A percentile compares a stretch with the other conserved stretches of the same genome.
phyloP scores from a whole-genome alignment of 2,888 invertebrate genomes.

The Netelia virgata region DNA sequence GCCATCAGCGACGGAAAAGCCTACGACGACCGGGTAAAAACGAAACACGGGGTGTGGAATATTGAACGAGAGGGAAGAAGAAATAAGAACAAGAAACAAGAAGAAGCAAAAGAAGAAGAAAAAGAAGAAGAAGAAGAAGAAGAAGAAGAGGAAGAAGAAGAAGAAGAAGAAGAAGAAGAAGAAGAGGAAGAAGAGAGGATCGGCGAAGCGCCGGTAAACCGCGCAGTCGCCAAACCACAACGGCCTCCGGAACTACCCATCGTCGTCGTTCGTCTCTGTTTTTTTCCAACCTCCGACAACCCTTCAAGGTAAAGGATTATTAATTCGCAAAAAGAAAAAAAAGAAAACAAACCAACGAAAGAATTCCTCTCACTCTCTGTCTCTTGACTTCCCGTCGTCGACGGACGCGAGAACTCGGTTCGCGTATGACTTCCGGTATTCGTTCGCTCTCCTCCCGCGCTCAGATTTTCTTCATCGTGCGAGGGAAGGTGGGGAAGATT shows the following conservation, averaged over 20 bases:
- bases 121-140: slow-evolving; percentile 33
- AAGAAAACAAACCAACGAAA: not conserved
- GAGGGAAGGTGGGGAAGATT: not conserved
- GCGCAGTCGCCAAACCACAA: slow-evolving; percentile 82
- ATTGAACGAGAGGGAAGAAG: not conserved
- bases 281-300: slow-evolving; percentile 74
- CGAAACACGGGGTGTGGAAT: slow-evolving; percentile 24
- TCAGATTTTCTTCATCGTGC: not conserved
- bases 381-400: not conserved
- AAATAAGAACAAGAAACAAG: slow-evolving; percentile 6
- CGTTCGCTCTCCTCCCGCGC: not conserved
- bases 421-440: not conserved
- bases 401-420: not conserved
- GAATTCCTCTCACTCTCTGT: slow-evolving; percentile 8
- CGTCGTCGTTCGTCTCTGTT: slow-evolving; percentile 73
- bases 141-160: slow-evolving; percentile 23
- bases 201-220: slow-evolving; percentile 70
- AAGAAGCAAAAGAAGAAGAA: slow-evolving; percentile 19
- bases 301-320: slow-evolving; percentile 79
- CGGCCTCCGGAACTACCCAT: slow-evolving; percentile 76
- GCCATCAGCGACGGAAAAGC: slow-evolving; percentile 67
- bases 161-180: slow-evolving; percentile 38
- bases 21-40: slow-evolving; percentile 30
- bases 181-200: slow-evolving; percentile 9
- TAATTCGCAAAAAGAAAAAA: slow-evolving; percentile 50